Evolutionary conservation across 2,113 vertebrate species (phyloP).

Genomic region (Smithornis capensis): DNA sequence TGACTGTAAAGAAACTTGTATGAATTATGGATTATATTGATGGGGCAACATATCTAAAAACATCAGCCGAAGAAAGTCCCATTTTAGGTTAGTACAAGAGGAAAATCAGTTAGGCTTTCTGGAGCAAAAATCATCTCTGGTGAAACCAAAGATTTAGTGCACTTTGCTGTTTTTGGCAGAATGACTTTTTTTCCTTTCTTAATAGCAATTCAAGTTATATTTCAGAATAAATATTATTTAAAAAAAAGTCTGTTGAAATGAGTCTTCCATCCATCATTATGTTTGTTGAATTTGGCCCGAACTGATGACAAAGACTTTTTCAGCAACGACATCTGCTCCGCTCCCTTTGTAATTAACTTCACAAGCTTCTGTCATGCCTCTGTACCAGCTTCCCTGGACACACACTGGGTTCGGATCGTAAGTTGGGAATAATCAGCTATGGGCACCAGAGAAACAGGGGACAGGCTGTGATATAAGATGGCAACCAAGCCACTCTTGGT

Average conservation of each 20-base stretch:
- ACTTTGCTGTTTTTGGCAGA: background rate
- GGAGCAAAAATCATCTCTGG: background rate
- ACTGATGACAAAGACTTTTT: background rate
- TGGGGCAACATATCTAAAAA: background rate
- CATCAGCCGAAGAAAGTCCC: background rate
- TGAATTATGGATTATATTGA: background rate
- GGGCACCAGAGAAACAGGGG: background rate
- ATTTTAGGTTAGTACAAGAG: background rate
- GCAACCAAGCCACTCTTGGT: background rate
- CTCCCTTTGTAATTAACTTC: background rate
- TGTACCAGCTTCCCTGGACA: background rate
- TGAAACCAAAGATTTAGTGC: background rate
- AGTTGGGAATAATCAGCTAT: background rate
- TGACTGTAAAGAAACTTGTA: background rate
- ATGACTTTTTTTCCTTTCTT: background rate
- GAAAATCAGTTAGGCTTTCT: background rate
- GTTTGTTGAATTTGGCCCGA: background rate
- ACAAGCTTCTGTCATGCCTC: background rate
- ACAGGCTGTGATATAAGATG: background rate
- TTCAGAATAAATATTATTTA: background rate
- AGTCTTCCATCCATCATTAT: background rate
- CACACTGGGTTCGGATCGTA: no score
- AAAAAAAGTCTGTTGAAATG: background rate
- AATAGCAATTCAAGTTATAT: background rate
- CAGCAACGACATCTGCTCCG: background rate